Base-by-base conservation (phyloP, 2,113 vertebrate species). In the Marmota monax region DNA sequence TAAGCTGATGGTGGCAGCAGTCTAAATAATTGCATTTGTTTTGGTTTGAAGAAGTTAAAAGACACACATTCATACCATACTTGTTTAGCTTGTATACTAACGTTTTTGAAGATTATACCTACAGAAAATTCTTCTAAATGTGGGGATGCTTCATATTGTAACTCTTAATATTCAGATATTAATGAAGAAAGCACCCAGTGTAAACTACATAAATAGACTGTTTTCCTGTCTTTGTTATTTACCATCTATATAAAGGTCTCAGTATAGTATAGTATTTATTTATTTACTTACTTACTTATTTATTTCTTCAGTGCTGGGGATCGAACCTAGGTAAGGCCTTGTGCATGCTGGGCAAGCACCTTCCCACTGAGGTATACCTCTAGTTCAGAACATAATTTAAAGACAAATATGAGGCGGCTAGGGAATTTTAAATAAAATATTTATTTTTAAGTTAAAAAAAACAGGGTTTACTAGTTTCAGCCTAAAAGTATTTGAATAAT, bases 381-480 rank as follows among this genome's bases (percentile, higher is more conserved):
- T 12, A 42, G 56, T 29, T 37, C 67, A 70, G 12, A 84, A 88
- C 14, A 94, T 12, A 97, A 88, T 83, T 84, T 92, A 94, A 95
- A 76, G 58, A 94, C 42, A 89, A 85, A 85, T 79, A 88, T 85
- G 48, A 93, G 29, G 29, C 88, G 37, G 29, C 72, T 72, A 84
- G 45, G 89, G 63, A 84, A 85, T 87, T 89, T 76, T 80, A 96
- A 92, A 96, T 78, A 95, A 95, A 93, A 92, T 89, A 96, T 83
- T 84, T 67, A 80, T 76, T 84, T 18, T 89, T 92, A 89, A 22
- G 13, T 95, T 86, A 92, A 95, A 92, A 51, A 93, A 92, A 76
- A 65, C 9, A 70, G 51, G 83, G 29, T 88, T 88, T 77, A 86
- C 63, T 89, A 85, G 22, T 90, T 95, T 95, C 70, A 83, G 25